Evolutionary conservation across 2,113 vertebrate species (phyloP).

Genomic region (Hydropotes inermis): DNA sequence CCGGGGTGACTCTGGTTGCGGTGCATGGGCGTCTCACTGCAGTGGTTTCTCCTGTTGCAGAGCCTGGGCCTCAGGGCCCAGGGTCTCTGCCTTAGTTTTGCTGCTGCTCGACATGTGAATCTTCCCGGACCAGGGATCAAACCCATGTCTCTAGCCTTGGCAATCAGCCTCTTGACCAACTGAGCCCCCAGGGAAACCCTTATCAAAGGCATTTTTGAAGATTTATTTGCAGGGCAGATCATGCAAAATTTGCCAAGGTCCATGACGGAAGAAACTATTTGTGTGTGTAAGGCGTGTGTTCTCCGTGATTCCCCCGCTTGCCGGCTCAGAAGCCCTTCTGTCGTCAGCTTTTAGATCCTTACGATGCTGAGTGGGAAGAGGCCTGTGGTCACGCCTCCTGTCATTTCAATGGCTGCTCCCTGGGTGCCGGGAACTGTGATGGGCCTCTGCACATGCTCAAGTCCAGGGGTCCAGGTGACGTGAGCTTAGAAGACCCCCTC

Average conservation of each 20-base stretch:
- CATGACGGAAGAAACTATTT: accelerated
- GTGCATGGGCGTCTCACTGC: background rate
- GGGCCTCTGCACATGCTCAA: accelerated
- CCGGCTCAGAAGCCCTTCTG: background rate
- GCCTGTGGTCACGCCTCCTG: constrained; percentile 6
- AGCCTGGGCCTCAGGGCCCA: background rate
- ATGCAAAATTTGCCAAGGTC: accelerated
- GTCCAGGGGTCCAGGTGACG: background rate
- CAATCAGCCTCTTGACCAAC: background rate
- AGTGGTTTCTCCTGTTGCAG: background rate
- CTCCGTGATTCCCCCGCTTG: accelerated
- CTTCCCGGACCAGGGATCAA: background rate
- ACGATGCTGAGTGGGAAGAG: constrained; percentile 88
- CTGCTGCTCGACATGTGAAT: background rate
- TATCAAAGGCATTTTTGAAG: background rate
- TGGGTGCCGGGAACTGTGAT: background rate
- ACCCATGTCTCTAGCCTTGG: background rate
- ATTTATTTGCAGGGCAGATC: background rate
- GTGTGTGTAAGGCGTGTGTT: accelerated
- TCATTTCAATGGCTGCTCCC: constrained; percentile 35
- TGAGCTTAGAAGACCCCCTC: background rate
- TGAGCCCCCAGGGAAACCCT: background rate
- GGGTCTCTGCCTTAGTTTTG: accelerated
- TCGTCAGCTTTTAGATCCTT: constrained; percentile 87
- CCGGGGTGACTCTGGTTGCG: accelerated